phyloP scores from a whole-genome alignment of 2,113 vertebrate genomes.

The Limanda limanda region DNA sequence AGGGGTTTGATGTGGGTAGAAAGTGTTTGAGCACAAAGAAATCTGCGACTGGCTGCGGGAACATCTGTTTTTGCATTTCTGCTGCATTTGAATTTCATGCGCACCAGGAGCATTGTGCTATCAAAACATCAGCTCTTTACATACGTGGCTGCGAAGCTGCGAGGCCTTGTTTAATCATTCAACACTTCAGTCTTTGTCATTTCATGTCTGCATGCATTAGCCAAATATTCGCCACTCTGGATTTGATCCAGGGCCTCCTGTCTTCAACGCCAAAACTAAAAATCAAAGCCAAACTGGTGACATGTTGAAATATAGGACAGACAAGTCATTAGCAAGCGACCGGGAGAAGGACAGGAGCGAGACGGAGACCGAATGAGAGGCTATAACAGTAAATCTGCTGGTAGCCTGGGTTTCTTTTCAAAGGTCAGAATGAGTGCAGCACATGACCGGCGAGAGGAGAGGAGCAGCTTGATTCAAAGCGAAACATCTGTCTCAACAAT shows the following conservation, averaged over 20 bases:
- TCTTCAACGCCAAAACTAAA: conserved; percentile 9
- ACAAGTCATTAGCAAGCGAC: conserved; percentile 29
- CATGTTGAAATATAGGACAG: conserved; percentile 18
- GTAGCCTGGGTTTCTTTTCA: conserved; percentile 29
- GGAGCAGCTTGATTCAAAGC: conserved; percentile 20
- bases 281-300: conserved; percentile 34
- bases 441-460: not conserved
- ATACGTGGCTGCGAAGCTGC: conserved; percentile 26
- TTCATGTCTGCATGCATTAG: conserved; percentile 58
- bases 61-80: conserved; percentile 26
- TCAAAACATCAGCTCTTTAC: conserved; percentile 45
- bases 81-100: conserved; percentile 69
- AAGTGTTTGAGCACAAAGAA: conserved; percentile 32
- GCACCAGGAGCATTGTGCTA: conserved; percentile 33
- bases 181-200: conserved; percentile 62
- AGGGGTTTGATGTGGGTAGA: conserved; percentile 23
- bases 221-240: conserved; percentile 16
- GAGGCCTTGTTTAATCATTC: conserved; percentile 75
- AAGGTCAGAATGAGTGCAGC: conserved; percentile 32
- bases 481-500: conserved; percentile 23
- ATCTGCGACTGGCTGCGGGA: not conserved
- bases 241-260: conserved; percentile 54
- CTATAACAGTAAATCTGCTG: not conserved
- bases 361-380: conserved; percentile 39
- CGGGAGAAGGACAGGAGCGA: not conserved